phyloP scores from a whole-genome alignment of 1,140 invertebrate genomes.

The Ceratina japonica region DNA sequence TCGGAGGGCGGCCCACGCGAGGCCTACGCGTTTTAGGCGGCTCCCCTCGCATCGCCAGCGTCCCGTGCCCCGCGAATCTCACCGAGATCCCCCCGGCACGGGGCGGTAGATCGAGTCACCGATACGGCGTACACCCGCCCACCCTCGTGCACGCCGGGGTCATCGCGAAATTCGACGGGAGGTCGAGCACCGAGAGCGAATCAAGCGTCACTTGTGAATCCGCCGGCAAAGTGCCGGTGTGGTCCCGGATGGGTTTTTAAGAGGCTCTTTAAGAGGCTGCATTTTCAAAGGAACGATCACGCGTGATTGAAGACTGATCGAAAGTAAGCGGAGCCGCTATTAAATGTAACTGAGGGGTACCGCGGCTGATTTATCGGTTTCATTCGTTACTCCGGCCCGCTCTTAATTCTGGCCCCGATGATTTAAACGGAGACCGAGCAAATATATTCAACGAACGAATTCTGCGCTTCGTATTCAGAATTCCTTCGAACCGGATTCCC shows the following conservation, averaged over 20 bases:
- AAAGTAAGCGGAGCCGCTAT: too few species aligned
- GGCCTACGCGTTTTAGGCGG: conserved; percentile 54
- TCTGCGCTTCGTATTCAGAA: too few species aligned
- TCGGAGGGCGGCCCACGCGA: conserved; percentile 44
- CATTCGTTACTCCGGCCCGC: too few species aligned
- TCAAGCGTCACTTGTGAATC: background rate
- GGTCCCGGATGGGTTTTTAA: background rate
- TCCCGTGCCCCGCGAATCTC: background rate
- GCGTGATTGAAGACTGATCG: background rate
- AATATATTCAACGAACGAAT: too few species aligned
- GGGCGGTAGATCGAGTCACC: conserved; percentile 41
- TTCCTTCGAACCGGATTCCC: too few species aligned
- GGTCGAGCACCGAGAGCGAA: conserved; percentile 12
- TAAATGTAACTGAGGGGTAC: too few species aligned
- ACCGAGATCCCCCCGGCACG: background rate
- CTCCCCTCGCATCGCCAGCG: conserved; percentile 27
- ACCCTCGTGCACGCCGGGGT: background rate
- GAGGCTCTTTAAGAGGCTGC: background rate
- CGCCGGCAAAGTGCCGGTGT: background rate
- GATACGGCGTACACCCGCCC: conserved; percentile 33
- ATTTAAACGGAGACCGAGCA: too few species aligned
- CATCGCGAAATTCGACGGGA: conserved; percentile 38
- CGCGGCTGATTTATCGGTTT: too few species aligned
- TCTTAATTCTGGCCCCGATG: too few species aligned
- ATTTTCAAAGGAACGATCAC: conserved; percentile 3